These are phyloP conservation scores for Drosophila nr. perissopoda DNA, from an alignment of 2,888 invertebrate species.

Conservation along the genomic window DNA sequence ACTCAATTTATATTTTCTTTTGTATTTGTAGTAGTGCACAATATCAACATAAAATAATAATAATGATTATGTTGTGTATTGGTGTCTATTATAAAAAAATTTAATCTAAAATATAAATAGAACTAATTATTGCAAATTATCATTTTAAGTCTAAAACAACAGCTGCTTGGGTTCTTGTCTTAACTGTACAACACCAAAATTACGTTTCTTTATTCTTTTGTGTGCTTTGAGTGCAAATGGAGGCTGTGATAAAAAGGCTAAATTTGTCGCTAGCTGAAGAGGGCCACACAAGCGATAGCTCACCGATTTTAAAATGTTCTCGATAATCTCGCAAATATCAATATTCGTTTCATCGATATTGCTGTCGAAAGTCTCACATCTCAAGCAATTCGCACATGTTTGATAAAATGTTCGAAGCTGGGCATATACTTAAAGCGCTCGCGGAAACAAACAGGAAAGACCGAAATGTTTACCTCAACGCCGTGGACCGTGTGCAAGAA, in stretches of 20 bases:
- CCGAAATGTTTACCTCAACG: conserved; percentile 34
- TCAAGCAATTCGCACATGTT: conserved; percentile 44
- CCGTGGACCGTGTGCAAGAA: conserved; percentile 11
- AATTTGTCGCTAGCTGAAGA: not conserved
- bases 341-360: not conserved
- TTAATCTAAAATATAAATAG: not conserved
- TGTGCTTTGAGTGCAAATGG: not conserved
- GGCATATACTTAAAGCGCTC: conserved; percentile 33
- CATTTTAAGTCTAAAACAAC: not conserved
- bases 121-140: not conserved
- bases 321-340: not conserved
- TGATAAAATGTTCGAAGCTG: conserved; percentile 33
- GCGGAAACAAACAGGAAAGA: conserved; percentile 9
- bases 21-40: not conserved
- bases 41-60: not conserved
- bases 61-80: not conserved
- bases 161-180: not conserved
- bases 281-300: not conserved
- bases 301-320: not conserved
- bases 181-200: not conserved
- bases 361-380: not conserved
- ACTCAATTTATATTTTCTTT: not conserved
- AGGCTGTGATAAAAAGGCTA: not conserved
- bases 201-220: not conserved
- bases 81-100: not conserved